Percentiles rank a stretch among this genome's conserved stretches.
Evolutionary conservation across 2,113 vertebrate species (phyloP).

Genomic region (Ceyx margarethae): DNA sequence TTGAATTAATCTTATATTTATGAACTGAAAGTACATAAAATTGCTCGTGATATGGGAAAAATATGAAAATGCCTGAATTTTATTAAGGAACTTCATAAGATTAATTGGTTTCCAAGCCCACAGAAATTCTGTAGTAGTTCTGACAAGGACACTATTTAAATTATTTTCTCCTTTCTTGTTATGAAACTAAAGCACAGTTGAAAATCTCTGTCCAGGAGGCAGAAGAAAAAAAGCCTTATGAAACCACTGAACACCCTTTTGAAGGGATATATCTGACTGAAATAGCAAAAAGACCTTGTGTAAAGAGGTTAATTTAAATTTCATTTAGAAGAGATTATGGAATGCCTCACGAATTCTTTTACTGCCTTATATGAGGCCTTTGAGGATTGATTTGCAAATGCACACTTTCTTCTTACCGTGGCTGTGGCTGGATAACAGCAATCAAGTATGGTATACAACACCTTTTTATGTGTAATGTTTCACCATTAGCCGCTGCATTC

Average conservation of each 20-base stretch:
- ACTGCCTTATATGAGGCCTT: not conserved
- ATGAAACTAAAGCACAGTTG: not conserved
- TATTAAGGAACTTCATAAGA: not conserved
- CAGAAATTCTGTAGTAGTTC: not conserved
- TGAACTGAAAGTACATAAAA: slow-evolving; percentile 38
- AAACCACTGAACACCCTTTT: not conserved
- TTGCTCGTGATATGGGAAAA: not conserved
- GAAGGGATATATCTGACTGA: not conserved
- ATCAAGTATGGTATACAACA: not conserved
- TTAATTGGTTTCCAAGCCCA: not conserved
- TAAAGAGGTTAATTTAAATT: not conserved
- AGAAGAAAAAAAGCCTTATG: not conserved
- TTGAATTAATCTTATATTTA: slow-evolving; percentile 48
- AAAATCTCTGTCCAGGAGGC: not conserved
- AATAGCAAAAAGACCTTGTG: not conserved
- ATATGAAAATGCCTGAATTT: slow-evolving; percentile 8
- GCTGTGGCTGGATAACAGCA: not conserved
- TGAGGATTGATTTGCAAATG: not conserved
- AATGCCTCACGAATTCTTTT: not conserved
- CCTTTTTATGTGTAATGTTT: not conserved
- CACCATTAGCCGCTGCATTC: not conserved
- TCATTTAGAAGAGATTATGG: not conserved
- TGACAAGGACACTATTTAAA: not conserved
- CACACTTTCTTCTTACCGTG: not conserved
- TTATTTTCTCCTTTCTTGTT: not conserved